Evolutionary conservation across 2,797 vertebrate species (phyloP).

Genomic region (Siniperca scherzeri): DNA sequence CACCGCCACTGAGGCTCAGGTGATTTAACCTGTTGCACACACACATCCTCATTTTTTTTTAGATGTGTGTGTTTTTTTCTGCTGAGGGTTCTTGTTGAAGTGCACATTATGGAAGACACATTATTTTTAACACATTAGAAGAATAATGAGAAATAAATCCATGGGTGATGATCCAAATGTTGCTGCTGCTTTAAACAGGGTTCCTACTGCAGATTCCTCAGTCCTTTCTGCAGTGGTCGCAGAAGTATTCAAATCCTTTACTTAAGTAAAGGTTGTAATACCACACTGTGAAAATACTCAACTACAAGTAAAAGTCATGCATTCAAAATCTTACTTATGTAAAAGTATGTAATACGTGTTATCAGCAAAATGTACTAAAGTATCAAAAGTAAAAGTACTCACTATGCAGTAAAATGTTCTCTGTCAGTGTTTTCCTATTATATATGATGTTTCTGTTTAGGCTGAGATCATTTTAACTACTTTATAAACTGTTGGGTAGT

Average conservation of each 20-base stretch:
- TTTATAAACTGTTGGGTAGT: no score
- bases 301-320: not conserved
- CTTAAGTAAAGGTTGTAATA: no score
- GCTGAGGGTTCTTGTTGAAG: not conserved
- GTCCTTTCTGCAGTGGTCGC: no score
- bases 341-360: not conserved
- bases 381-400: no score
- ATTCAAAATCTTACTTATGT: not conserved
- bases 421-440: not conserved
- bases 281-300: no score
- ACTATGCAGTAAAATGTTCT: not conserved
- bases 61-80: slow-evolving; percentile 12
- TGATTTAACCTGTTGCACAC: slow-evolving; percentile 64
- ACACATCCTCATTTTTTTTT: slow-evolving; percentile 13
- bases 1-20: slow-evolving; percentile 44
- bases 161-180: not conserved
- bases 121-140: slow-evolving; percentile 15
- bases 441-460: not conserved
- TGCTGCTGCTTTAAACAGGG: not conserved
- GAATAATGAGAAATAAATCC: slow-evolving; percentile 4
- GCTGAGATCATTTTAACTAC: not conserved
- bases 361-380: no score
- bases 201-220: not conserved
- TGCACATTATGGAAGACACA: not conserved
- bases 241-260: no score